Evolutionary conservation across 2,797 vertebrate species (phyloP).

Genomic region (Taenioides sp.): DNA sequence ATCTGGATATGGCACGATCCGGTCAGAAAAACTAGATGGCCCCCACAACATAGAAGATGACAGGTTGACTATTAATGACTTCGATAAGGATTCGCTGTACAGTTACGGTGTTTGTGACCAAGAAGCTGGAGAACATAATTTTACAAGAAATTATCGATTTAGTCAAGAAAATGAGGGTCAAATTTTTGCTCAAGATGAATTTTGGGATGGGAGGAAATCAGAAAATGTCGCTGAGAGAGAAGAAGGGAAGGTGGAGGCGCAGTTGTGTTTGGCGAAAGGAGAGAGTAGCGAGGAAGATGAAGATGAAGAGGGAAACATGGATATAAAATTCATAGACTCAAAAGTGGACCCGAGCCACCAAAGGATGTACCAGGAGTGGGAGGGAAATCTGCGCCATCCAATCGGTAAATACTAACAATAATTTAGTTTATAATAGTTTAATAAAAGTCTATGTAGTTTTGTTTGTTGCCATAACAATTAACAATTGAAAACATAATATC

Average conservation of each 20-base stretch:
- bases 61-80: slow-evolving; percentile 39
- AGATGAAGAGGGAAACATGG: slow-evolving; percentile 31
- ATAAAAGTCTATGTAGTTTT: neutral
- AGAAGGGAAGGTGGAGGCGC: neutral
- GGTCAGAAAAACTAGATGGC: slow-evolving; percentile 47
- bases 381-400: slow-evolving; percentile 43
- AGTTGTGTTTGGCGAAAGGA: neutral
- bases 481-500: too few species aligned
- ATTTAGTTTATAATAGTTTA: neutral
- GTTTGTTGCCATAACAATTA: neutral
- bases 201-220: neutral
- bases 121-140: neutral
- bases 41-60: slow-evolving; percentile 46
- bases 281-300: slow-evolving; percentile 19
- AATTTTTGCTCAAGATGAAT: neutral
- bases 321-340: slow-evolving; percentile 55
- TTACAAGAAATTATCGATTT: neutral
- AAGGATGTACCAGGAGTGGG: slow-evolving; percentile 27
- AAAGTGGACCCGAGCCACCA: slow-evolving; percentile 15
- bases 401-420: slow-evolving; percentile 30
- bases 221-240: neutral
- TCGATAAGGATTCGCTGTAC: slow-evolving; percentile 54
- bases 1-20: slow-evolving; percentile 72
- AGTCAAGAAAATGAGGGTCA: neutral
- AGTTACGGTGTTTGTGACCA: slow-evolving; percentile 21